Evolutionary conservation across 1,140 invertebrate genomes (phyloP), one percentile per base, ranked within the genome.

Genomic region (Drosophila parvula): DNA sequence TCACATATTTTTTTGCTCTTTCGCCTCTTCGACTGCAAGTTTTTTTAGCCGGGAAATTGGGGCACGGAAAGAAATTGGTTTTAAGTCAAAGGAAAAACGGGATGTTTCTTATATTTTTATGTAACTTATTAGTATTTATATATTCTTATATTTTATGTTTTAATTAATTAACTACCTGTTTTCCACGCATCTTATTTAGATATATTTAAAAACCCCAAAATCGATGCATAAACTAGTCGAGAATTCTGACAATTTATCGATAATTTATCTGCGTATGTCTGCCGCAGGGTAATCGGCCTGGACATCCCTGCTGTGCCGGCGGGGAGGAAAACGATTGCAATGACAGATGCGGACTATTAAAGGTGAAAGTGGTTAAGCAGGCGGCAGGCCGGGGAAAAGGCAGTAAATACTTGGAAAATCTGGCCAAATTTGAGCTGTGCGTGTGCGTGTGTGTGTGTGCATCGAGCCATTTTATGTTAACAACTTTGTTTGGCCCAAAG

Each of bases 401-500:
- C 27, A 36, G 32, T 34, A 34, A 61, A 45, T 71, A 16, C 36
- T 10, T 5, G 55, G 50, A 40, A 63, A 47, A 57, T 56, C 45
- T 75, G 22, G 45, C 34, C 16, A 43, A 28, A 22, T 59, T 22
- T 10, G 65, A 40, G 56, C 41, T 36, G 28, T 47, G 34, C 16
- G 18, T 58, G 48, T 41, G 16, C 27, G 43, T 50, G 40, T 51
- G 43, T 58, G 18, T 59, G 41, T 55, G 62, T 40, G 70, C 64
- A 78, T 65, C 67, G 57, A 78, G 74, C 74, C 74, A 78, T 78
- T 78, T 78, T 69, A 78, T 78, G 74, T 78, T 78, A 78, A 78
- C 74, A 78, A 78, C 74, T 78, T 78, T 78, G 74, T 78, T 78
- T 78, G 74, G 74, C 74, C 74, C 74, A 57, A 77, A 77, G 74